phyloP scores from a whole-genome alignment of 2,888 invertebrate species.

The Empis stercorea region DNA sequence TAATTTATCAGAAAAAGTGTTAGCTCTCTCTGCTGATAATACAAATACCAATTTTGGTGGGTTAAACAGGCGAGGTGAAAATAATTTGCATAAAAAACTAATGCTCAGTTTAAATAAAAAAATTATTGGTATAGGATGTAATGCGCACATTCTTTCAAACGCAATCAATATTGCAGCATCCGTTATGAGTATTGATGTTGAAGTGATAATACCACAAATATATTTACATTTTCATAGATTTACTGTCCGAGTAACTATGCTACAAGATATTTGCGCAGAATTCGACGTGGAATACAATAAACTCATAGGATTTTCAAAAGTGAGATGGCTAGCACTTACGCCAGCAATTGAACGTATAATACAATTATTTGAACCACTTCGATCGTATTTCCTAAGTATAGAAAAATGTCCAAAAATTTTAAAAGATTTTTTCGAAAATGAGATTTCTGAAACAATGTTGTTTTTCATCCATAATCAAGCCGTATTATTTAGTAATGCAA shows the following conservation, averaged over 20 bases:
- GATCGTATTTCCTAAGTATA: constrained; percentile 19
- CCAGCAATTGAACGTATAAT: constrained; percentile 17
- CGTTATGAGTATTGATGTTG: neutral
- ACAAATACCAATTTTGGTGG: neutral
- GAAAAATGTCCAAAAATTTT: constrained; percentile 20
- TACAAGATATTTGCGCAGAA: constrained; percentile 18
- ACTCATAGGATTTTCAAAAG: constrained; percentile 17
- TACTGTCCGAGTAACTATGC: constrained; percentile 4
- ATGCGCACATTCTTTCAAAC: neutral
- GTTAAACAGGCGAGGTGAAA: neutral
- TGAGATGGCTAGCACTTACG: constrained; percentile 17
- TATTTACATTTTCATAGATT: neutral
- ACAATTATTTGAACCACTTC: constrained; percentile 17
- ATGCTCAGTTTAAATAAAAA: neutral
- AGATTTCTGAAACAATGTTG: constrained; percentile 15
- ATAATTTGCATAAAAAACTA: neutral
- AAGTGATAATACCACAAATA: neutral
- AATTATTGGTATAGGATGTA: neutral
- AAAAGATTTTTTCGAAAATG: constrained; percentile 17
- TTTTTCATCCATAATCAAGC: constrained; percentile 19
- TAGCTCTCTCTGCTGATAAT: neutral
- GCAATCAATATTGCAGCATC: neutral
- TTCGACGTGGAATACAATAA: constrained; percentile 16
- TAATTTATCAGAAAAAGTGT: neutral
- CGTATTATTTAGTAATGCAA: constrained; percentile 12